A percentile compares a stretch with the other conserved stretches of the same genome.
Conservation (phyloP, 35 echinoderm and acorn worm genomes). For the Apostichopus californicus region DNA sequence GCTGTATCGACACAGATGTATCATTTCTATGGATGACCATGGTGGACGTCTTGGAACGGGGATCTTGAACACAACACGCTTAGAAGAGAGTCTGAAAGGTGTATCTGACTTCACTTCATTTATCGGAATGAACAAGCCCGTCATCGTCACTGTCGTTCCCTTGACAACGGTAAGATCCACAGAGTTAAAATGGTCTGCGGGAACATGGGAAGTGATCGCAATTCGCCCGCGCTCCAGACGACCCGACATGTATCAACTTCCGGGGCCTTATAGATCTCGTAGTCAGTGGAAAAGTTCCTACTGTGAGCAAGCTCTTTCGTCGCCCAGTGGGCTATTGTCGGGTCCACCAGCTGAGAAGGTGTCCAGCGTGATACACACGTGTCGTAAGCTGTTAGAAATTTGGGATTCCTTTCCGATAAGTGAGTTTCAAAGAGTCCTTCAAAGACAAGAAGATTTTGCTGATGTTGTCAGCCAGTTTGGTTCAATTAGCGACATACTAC, state of each 20-base stretch:
- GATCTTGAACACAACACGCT: not conserved
- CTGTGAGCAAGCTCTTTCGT: no score
- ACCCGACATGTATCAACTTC: not conserved
- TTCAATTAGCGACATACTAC: no score
- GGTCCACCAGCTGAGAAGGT: no score
- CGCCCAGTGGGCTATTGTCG: no score
- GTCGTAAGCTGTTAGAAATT: no score
- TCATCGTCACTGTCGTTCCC: not conserved
- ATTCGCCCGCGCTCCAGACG: not conserved
- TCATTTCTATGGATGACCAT: not conserved
- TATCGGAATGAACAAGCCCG: not conserved
- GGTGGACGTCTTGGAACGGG: conserved; percentile 9
- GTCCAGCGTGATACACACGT: no score
- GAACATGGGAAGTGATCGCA: conserved; percentile 10
- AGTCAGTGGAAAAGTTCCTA: no score
- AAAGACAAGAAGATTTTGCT: no score
- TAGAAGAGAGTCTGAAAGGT: not conserved
- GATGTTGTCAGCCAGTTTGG: no score
- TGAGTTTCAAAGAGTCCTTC: no score
- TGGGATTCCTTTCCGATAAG: no score
- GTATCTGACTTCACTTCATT: not conserved
- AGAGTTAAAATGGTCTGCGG: not conserved
- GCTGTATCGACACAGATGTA: not conserved
- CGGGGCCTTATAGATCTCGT: no score
- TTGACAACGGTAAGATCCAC: not conserved